phyloP scores from a whole-genome alignment of 2,797 vertebrate species.

The Acipenser ruthenus region DNA sequence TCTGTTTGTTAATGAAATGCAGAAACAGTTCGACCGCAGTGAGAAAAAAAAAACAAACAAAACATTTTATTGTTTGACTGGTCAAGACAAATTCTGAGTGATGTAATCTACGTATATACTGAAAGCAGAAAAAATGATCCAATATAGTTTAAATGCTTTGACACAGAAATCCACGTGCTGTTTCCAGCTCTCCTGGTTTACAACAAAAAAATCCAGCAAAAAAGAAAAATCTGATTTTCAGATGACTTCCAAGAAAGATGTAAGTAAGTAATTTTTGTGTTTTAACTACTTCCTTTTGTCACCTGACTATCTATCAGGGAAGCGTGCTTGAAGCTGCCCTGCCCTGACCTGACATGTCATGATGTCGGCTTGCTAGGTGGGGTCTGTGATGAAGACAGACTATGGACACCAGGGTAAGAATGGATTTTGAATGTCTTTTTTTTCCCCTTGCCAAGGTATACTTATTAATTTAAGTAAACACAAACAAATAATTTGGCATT shows the following conservation, averaged over 20 bases:
- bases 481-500: conserved; percentile 9
- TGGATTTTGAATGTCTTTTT: conserved; percentile 60
- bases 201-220: not conserved
- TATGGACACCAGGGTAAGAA: conserved; percentile 76
- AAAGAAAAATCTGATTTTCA: conserved; percentile 44
- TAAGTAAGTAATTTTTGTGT: conserved; percentile 63
- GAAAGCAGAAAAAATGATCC: not conserved
- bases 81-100: no score
- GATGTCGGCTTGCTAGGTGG: conserved; percentile 80
- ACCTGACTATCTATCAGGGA: conserved; percentile 91
- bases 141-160: conserved; percentile 10
- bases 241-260: conserved; percentile 63
- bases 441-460: not conserved
- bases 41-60: no score
- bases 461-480: not conserved
- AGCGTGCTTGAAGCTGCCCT: conserved; percentile 68
- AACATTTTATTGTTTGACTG: no score
- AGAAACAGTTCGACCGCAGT: no score
- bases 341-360: conserved; percentile 69
- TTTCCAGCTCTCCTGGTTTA: conserved; percentile 12
- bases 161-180: conserved; percentile 1
- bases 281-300: conserved; percentile 91
- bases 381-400: conserved; percentile 71
- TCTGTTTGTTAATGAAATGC: no score
- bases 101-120: no score